These are phyloP conservation scores for Agriopis leucophaearia DNA, from an alignment of 2,888 invertebrate species.

Conservation along the genomic window DNA sequence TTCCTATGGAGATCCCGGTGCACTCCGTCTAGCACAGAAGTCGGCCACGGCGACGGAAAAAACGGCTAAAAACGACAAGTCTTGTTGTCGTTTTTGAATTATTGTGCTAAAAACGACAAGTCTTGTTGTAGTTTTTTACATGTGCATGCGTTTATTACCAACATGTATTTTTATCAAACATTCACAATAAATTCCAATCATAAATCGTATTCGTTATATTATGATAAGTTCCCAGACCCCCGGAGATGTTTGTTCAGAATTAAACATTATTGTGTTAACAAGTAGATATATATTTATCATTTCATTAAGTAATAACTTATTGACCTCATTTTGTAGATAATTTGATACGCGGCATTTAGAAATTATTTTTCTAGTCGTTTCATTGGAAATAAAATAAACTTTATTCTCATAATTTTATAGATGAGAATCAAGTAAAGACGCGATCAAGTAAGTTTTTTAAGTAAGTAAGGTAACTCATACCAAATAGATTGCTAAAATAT, in stretches of 20 bases:
- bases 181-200: too few relatives aligned
- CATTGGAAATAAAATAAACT: not conserved
- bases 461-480: not conserved
- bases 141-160: too few relatives aligned
- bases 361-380: constrained; percentile 10
- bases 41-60: too few relatives aligned
- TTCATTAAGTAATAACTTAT: constrained; percentile 20
- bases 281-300: not conserved
- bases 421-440: not conserved
- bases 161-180: too few relatives aligned
- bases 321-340: constrained; percentile 20
- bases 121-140: too few relatives aligned
- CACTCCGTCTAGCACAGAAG: too few relatives aligned
- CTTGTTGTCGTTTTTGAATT: too few relatives aligned
- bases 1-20: too few relatives aligned
- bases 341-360: constrained; percentile 13
- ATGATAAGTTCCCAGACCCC: not conserved
- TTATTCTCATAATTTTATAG: not conserved
- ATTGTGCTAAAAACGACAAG: too few relatives aligned
- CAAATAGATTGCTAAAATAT: not conserved
- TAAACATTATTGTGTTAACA: constrained; percentile 2
- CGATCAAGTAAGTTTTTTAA: not conserved
- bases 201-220: too few relatives aligned
- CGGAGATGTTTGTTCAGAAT: constrained; percentile 9
- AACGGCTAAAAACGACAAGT: too few relatives aligned